Conservation (phyloP, 2,797 vertebrate species). For the Pagetopsis macropterus region DNA sequence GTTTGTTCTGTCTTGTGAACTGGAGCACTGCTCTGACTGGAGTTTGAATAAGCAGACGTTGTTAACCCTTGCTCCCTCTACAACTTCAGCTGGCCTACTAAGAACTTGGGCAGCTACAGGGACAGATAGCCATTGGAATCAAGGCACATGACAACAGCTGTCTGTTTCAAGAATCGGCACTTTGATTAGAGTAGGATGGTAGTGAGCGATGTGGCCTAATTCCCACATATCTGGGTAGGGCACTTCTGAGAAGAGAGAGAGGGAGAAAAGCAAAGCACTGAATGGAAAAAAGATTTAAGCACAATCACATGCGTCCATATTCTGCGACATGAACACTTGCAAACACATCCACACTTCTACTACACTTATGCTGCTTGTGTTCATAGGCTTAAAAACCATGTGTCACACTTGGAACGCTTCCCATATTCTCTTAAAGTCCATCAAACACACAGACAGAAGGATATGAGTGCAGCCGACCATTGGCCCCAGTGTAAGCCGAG, state of each 20-base stretch:
- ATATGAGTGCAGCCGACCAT: constrained; percentile 52
- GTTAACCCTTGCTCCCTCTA: constrained; percentile 67
- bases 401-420: constrained; percentile 78
- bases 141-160: constrained; percentile 88
- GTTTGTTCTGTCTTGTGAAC: constrained; percentile 58
- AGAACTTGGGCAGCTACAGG: constrained; percentile 69
- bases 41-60: constrained; percentile 55
- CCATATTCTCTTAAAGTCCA: constrained; percentile 72
- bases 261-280: constrained; percentile 42
- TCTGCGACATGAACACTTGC: constrained; percentile 46
- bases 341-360: constrained; percentile 58
- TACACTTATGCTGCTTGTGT: constrained; percentile 56
- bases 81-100: constrained; percentile 77
- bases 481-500: constrained; percentile 61
- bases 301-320: constrained; percentile 59
- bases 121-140: constrained; percentile 82
- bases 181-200: constrained; percentile 84
- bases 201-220: constrained; percentile 83
- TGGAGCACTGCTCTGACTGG: constrained; percentile 47
- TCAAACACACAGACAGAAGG: constrained; percentile 61
- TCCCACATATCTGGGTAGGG: constrained; percentile 86
- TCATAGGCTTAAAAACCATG: constrained; percentile 72
- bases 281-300: constrained; percentile 72
- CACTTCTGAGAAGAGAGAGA: constrained; percentile 71
- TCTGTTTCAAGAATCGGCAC: constrained; percentile 88